Evolutionary conservation across 1,140 invertebrate genomes (phyloP).

Genomic region (Pseudomyrmex gracilis): DNA sequence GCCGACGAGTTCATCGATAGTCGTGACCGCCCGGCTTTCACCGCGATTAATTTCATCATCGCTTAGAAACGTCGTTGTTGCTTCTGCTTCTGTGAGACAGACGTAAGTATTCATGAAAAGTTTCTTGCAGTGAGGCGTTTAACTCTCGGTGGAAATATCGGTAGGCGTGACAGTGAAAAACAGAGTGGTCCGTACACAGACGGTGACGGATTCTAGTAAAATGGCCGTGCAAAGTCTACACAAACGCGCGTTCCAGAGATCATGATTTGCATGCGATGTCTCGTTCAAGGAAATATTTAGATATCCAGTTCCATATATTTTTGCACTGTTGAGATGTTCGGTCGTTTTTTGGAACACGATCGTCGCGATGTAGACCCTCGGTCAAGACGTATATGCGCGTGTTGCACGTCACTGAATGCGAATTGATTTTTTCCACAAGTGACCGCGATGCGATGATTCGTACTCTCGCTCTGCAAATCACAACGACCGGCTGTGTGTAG

Average conservation of each 20-base stretch:
- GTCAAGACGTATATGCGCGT: constrained; percentile 45
- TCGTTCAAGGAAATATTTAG: neutral
- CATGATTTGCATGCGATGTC: constrained; percentile 2
- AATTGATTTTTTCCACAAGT: constrained; percentile 76
- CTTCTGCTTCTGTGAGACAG: constrained; percentile 64
- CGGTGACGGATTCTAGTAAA: constrained; percentile 78
- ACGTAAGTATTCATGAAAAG: constrained; percentile 74
- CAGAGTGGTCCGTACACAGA: constrained; percentile 43
- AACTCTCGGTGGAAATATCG: constrained; percentile 4
- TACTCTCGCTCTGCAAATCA: neutral
- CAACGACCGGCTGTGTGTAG: neutral
- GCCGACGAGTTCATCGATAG: constrained; percentile 71
- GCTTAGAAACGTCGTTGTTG: constrained; percentile 55
- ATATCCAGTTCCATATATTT: too few relatives aligned
- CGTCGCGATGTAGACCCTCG: neutral
- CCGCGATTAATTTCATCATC: constrained; percentile 62
- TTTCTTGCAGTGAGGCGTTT: neutral
- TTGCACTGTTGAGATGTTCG: neutral
- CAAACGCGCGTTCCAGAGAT: constrained; percentile 72
- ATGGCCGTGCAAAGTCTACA: constrained; percentile 82
- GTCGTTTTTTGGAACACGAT: neutral
- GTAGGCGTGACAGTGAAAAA: neutral
- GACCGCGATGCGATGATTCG: constrained; percentile 47
- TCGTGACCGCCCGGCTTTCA: constrained; percentile 74
- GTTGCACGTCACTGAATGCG: constrained; percentile 68